These are phyloP conservation scores for Anguilla marmorata DNA, from an alignment of 2,797 vertebrate genomes.

Conservation along the genomic window DNA sequence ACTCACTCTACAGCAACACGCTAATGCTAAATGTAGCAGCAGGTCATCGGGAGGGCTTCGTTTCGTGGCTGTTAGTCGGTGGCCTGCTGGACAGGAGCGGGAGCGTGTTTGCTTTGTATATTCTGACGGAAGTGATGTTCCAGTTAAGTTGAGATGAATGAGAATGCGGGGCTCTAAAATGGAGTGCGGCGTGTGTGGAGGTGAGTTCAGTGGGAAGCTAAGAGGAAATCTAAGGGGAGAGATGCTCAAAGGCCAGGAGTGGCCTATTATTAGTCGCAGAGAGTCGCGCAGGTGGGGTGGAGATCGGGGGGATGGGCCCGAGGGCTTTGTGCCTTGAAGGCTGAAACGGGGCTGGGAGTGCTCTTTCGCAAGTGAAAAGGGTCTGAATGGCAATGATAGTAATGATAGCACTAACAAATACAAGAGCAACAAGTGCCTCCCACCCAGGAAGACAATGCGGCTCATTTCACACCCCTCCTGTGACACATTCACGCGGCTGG, in stretches of 20 bases:
- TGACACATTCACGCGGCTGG: conserved; percentile 41
- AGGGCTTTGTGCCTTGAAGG: background rate
- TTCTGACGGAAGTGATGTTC: background rate
- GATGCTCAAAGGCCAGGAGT: conserved; percentile 25
- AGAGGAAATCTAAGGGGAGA: conserved; percentile 27
- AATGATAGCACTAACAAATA: conserved; percentile 40
- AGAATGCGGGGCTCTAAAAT: background rate
- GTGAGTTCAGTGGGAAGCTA: background rate
- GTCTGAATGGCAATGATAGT: conserved; percentile 33
- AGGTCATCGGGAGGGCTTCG: background rate
- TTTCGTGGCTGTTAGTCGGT: background rate
- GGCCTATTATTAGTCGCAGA: conserved; percentile 13
- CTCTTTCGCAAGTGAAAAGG: conserved; percentile 24
- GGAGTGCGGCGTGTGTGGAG: background rate
- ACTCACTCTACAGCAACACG: background rate
- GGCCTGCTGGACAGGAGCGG: background rate
- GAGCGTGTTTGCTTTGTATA: background rate
- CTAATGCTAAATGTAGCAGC: background rate
- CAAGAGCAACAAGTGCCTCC: conserved; percentile 42
- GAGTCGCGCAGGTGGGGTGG: conserved; percentile 4
- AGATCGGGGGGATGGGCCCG: conserved; percentile 16
- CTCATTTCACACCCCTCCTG: conserved; percentile 17
- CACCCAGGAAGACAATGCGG: conserved; percentile 39
- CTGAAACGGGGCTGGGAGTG: background rate
- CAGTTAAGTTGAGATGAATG: conserved; percentile 10